Evolutionary conservation across 2,888 invertebrate genomes (phyloP).

Genomic region (Scelioninae gen. 2): DNA sequence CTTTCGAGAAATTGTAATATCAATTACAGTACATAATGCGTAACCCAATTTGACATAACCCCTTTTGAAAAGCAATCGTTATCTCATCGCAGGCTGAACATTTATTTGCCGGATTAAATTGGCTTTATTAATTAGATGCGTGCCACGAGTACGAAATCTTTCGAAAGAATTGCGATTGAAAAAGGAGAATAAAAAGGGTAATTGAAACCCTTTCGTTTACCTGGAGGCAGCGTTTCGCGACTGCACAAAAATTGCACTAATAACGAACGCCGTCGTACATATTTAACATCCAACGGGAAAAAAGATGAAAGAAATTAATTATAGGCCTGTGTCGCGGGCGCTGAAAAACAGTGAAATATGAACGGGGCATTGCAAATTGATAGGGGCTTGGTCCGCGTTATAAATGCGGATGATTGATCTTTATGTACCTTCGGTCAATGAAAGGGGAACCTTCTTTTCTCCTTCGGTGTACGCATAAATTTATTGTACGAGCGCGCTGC

Average conservation of each 20-base stretch:
- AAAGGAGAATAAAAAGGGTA: no score
- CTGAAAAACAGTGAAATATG: conserved; percentile 57
- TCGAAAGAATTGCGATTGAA: no score
- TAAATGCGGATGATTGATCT: conserved; percentile 54
- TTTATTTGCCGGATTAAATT: no score
- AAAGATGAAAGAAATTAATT: conserved; percentile 39
- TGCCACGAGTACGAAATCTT: no score
- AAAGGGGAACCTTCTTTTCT: conserved; percentile 48
- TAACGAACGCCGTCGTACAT: conserved; percentile 32
- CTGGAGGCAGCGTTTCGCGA: conserved; percentile 18
- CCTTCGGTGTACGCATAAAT: conserved; percentile 50
- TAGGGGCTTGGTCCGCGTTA: conserved; percentile 50
- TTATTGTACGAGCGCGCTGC: conserved; percentile 45
- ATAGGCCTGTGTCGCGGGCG: conserved; percentile 31
- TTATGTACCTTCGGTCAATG: conserved; percentile 52
- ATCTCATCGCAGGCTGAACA: no score
- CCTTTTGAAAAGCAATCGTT: no score
- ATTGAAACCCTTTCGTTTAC: no score
- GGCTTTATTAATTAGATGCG: no score
- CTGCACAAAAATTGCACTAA: conserved; percentile 42
- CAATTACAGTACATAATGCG: no score
- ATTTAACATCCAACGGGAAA: conserved; percentile 31
- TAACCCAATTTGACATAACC: no score
- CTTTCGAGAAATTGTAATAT: no score
- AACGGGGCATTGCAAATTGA: conserved; percentile 54